These are phyloP conservation scores for Onthophagus taurus DNA, from an alignment of 1,140 invertebrate genomes.

Conservation along the genomic window DNA sequence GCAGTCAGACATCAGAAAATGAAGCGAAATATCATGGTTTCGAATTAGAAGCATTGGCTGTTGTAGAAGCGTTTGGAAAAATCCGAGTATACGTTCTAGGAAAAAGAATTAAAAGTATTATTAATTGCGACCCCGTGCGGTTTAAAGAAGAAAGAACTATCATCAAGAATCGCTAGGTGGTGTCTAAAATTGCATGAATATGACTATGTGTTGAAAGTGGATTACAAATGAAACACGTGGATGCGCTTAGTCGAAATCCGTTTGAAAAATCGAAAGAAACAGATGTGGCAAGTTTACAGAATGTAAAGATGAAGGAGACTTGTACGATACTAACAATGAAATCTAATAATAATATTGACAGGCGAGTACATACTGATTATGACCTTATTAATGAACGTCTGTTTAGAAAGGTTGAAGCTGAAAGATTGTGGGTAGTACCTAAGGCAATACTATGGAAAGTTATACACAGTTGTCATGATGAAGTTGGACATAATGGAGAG, in stretches of 20 bases:
- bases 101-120: background rate
- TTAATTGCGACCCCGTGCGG: constrained; percentile 1
- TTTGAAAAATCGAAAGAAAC: too few species aligned
- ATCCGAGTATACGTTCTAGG: background rate
- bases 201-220: constrained; percentile 26
- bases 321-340: too few species aligned
- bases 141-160: background rate
- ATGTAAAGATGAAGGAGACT: too few species aligned
- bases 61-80: background rate
- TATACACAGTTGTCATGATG: background rate
- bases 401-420: too few species aligned
- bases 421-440: constrained; percentile 1
- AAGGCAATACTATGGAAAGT: background rate
- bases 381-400: too few species aligned
- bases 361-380: too few species aligned
- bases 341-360: too few species aligned
- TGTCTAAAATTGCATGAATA: constrained; percentile 8
- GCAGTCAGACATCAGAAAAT: constrained; percentile 3
- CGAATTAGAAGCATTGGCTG: constrained; percentile 1
- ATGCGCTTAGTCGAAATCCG: constrained; percentile 34
- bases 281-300: too few species aligned
- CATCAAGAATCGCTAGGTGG: constrained; percentile 8
- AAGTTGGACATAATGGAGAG: background rate
- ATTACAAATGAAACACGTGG: constrained; percentile 30
- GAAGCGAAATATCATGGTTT: constrained; percentile 1